Conservation (phyloP, 2,888 invertebrate genomes). For the Drosophila atroscutellata region DNA sequence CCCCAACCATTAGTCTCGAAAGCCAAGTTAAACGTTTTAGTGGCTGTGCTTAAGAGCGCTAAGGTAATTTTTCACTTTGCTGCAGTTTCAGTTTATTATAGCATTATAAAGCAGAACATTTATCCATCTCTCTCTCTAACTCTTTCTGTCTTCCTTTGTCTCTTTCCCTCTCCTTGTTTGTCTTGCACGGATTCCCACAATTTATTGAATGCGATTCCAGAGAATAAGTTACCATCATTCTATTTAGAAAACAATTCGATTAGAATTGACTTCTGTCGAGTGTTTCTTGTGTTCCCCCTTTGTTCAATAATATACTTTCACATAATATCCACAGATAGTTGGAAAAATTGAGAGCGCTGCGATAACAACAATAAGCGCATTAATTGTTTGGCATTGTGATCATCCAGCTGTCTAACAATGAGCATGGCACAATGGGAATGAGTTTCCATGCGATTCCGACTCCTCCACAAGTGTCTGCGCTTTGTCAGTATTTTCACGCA, state of each 20-base stretch:
- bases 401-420: constrained; percentile 55
- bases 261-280: constrained; percentile 83
- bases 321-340: constrained; percentile 42
- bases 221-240: constrained; percentile 50
- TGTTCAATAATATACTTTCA: constrained; percentile 64
- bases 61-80: constrained; percentile 78
- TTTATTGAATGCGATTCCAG: constrained; percentile 63
- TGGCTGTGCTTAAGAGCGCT: constrained; percentile 75
- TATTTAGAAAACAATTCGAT: constrained; percentile 82
- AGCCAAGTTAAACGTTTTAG: constrained; percentile 77
- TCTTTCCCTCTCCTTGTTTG: background rate
- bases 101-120: constrained; percentile 51
- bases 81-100: constrained; percentile 70
- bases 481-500: constrained; percentile 69
- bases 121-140: background rate
- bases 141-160: background rate
- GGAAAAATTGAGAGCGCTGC: constrained; percentile 47
- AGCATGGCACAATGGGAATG: constrained; percentile 56
- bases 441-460: constrained; percentile 60
- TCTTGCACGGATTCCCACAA: constrained; percentile 66
- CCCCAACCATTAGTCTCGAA: constrained; percentile 72
- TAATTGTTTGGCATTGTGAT: constrained; percentile 77
- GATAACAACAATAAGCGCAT: constrained; percentile 73
- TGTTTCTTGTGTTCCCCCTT: constrained; percentile 36
- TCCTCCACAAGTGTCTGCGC: constrained; percentile 68